Base-by-base conservation (phyloP, 2,113 vertebrate species). In the Xiphias gladius region DNA sequence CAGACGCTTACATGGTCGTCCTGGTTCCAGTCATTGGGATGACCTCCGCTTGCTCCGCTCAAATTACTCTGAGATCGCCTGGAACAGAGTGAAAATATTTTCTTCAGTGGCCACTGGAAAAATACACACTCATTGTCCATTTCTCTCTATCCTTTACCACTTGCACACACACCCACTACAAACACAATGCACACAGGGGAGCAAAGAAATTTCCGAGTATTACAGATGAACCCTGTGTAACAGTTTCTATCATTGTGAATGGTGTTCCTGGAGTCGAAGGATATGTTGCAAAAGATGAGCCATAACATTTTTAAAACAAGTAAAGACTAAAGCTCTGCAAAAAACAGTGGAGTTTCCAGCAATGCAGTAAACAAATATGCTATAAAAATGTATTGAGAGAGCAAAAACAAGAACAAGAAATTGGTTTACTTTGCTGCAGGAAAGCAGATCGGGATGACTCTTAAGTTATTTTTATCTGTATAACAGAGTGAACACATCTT, bases 1-100 rank as follows among this genome's bases (percentile, higher is more conserved):
- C 55, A 46, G 41, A 75, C 7, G 91, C 97, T 97, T 89, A 98
- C 97, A 11, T 95, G 95, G 83, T 97, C 95, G 55, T 97, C 94
- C 77, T 97, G 94, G 91, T 94, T 96, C 97, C 98, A 99, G 83
- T 97, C 97, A 59, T 95, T 96, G 0, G 94, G 83, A 13, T 96
- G 94, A 84, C 96, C 95, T 87, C 95, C 95, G 0, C 96, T 97
- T 48, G 96, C 95, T 85, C 95, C 97, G 0, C 97, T 97, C 82
- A 97, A 91, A 92, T 96, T 97, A 91, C 96, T 97, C 87, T 96
- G 96, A 0, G 97, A 96, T 91, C 95, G 96, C 81, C 98, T 99
- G 94, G 0, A 48, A 91, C 70, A 87, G 22, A 88, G 50, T 63
- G 43, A 59, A 61, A 63, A 76, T 14, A 16, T 37, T 79, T 71